Base-by-base conservation (phyloP, 2,797 vertebrate genomes). In the Malurus leucopterus region DNA sequence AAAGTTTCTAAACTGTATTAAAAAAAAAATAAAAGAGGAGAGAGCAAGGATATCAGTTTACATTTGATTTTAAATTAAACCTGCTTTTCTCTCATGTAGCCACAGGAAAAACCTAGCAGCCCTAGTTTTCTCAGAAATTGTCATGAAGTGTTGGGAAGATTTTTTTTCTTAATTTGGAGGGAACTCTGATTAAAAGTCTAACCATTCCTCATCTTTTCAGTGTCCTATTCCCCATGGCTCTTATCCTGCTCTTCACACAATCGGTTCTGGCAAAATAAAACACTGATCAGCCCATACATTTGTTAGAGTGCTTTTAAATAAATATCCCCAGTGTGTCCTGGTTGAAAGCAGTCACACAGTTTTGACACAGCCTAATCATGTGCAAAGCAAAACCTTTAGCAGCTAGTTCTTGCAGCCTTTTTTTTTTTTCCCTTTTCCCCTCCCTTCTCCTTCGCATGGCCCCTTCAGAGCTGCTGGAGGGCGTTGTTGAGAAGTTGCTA, bases 391-490 rank as follows among this genome's bases (percentile, higher is more conserved):
- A 92, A 86, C 47, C 64, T 86, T 82, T 77, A 64, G 84, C 49
- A 68, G 58, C 64, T 80, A 54, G 46, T 63, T 92, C 84, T 93
- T 64, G 61, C 72, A 84, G 74, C 92, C 22, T 68, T 85, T 84
- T 86, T 85, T 6, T 40, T 32, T 63, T 22, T 43, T 19, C 10
- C 2, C 38, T 67, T 47, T 20, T 13, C 47, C 38, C 23, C 40
- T 80, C 54, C 41, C 64, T 84, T 62, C 91, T 95, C 83, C 38
- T 91, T 95, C 63, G 24, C 36, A 34, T 32, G 84, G 82, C 78
- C 92, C 91, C 81, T 95, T 96, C 93, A 82, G 94, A 96, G 94
- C 89, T 95, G 95, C 95, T 96, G 93, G 95, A 96, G 95, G 94
- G 90, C 34, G 32, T 96, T 95, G 95, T 93, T 94, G 94, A 90